These are phyloP conservation scores for Dione juno DNA, from an alignment of 2,888 invertebrate species.

Conservation along the genomic window DNA sequence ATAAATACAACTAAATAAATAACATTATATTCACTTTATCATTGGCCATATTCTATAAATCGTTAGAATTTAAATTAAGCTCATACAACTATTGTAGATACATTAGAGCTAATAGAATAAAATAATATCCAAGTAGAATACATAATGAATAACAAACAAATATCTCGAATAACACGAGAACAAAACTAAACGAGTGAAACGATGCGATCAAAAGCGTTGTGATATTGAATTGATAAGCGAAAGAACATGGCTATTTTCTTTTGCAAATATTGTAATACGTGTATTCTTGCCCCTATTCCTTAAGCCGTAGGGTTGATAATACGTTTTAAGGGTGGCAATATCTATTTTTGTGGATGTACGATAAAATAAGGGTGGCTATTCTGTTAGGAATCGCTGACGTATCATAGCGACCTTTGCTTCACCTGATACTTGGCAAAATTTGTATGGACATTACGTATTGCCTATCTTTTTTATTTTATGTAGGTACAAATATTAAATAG, in stretches of 20 bases:
- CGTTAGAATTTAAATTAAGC: too few relatives aligned
- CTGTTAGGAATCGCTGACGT: constrained; percentile 76
- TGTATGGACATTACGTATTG: constrained; percentile 56
- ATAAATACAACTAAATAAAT: too few relatives aligned
- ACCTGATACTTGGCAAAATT: constrained; percentile 66
- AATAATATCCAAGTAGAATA: constrained; percentile 2
- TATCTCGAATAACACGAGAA: constrained; percentile 38
- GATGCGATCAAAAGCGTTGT: constrained; percentile 70
- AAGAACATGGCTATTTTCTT: constrained; percentile 52
- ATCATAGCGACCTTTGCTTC: constrained; percentile 72
- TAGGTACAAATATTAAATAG: not conserved
- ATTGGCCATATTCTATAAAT: too few relatives aligned
- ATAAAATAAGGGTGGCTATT: constrained; percentile 76
- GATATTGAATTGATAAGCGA: constrained; percentile 76
- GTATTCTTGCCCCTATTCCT: constrained; percentile 33
- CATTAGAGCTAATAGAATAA: too few relatives aligned
- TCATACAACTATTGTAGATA: too few relatives aligned
- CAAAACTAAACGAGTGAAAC: constrained; percentile 47
- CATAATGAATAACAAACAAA: constrained; percentile 23
- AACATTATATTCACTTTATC: too few relatives aligned
- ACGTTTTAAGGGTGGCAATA: constrained; percentile 14
- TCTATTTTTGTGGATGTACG: constrained; percentile 52
- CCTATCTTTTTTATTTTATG: constrained; percentile 25
- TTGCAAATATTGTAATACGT: constrained; percentile 41
- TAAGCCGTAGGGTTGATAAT: constrained; percentile 19